A percentile compares a stretch with the other conserved stretches of the same genome.
Conservation (phyloP, 2,888 invertebrate genomes). For the Drosophila formosana region DNA sequence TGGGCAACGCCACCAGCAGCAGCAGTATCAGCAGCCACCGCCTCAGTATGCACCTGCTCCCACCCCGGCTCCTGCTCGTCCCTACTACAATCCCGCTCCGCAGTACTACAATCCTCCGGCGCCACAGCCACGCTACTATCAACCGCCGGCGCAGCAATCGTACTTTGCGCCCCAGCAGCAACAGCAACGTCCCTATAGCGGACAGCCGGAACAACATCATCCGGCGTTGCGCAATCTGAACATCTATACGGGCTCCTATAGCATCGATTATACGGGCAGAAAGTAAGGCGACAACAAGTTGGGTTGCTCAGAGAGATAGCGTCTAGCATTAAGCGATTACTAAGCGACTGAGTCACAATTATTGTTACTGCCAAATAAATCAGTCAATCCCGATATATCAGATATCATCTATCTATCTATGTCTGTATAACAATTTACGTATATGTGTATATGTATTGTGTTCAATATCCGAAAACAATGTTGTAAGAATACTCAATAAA, state of each 20-base stretch:
- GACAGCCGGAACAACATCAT: slow-evolving; percentile 89
- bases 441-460: slow-evolving; percentile 49
- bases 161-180: slow-evolving; percentile 80
- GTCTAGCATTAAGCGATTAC: neutral
- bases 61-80: slow-evolving; percentile 68
- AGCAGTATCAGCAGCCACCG: slow-evolving; percentile 42
- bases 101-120: slow-evolving; percentile 81
- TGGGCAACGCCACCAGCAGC: slow-evolving; percentile 70
- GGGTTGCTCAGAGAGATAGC: slow-evolving; percentile 1
- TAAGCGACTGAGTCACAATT: slow-evolving; percentile 63
- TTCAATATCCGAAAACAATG: slow-evolving; percentile 23
- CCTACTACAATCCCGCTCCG: slow-evolving; percentile 70
- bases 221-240: slow-evolving; percentile 90
- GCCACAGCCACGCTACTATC: slow-evolving; percentile 80
- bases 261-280: slow-evolving; percentile 90
- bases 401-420: slow-evolving; percentile 39
- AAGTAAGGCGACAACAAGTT: slow-evolving; percentile 64
- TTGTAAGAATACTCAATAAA: slow-evolving; percentile 52
- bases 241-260: slow-evolving; percentile 91
- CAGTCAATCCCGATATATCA: slow-evolving; percentile 69
- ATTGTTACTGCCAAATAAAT: slow-evolving; percentile 77
- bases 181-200: slow-evolving; percentile 83
- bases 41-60: slow-evolving; percentile 63
- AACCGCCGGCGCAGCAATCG: slow-evolving; percentile 82
- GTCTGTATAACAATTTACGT: slow-evolving; percentile 35